Base-by-base conservation (phyloP, 2,797 vertebrate genomes). In the Hephaestus fuliginosus region DNA sequence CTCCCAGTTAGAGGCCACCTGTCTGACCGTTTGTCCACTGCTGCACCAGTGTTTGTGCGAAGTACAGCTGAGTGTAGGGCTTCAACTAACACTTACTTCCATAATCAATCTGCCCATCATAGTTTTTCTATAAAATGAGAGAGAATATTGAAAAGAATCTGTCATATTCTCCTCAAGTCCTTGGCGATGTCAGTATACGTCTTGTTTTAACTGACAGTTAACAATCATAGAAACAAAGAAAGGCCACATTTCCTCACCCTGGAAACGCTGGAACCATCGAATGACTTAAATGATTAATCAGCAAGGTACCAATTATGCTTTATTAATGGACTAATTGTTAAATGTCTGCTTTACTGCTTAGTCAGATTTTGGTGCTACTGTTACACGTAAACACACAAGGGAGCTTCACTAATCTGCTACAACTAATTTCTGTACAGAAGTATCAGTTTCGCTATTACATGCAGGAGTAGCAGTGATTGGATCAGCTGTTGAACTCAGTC, bases 401-500 rank as follows among this genome's bases (percentile, higher is more conserved):
- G 52, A 44, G 63, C 67, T 51, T 43, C 62, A 11, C 17, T 48
- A 12, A 41, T 8, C 41, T 55, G 51, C 49, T 43, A 46, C 17
- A 51, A 51, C 22, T n/a, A 14, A 61, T 74, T 58, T n/a, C 30
- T 74, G 41, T 20, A 53, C 2, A 68, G 41, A 64, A n/a, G 58
- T 15, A 39, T 51, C 4, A 68, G 39, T 64, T 74, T 61, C 22
- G 22, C 55, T 22, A 65, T 17, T 53, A 22, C 41, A 57, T 11
- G 36, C 63, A 43, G 48, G 62, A 60, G 46, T 13, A 25, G 44
- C 22, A 6, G 12, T 5, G 56, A 58, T 7, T 51, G 6, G n/a
- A 65, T 77, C 53, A 43, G 66, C 70, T 53, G 69, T 58, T 49
- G 20, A 72, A 46, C 7, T 30, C 25, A 58, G 11, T 55, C 36